Base-by-base conservation (phyloP, 2,888 invertebrate species). In the Idaea straminata region DNA sequence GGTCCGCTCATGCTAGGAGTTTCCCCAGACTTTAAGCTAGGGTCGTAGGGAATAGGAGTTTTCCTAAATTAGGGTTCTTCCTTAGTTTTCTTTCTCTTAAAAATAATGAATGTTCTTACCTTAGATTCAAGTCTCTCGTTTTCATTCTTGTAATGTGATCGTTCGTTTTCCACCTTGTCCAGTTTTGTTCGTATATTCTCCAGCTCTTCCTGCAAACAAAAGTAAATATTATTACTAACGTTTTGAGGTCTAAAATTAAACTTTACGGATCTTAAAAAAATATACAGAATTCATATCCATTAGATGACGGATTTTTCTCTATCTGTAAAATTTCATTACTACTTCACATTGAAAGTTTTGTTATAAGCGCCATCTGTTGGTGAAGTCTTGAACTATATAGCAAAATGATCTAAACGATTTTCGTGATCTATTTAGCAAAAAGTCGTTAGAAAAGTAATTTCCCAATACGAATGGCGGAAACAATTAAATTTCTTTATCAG, bases 61-160 rank as follows among this genome's bases (percentile, higher is more conserved):
- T 4, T 47, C 47, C 47, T 47, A 7, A 47, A 47, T 13, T 2
- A 47, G 13, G 25, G 25, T 25, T 25, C 10, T 10, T 36, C 47
- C 13, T 4, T 7, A 7, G 47, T 47, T 47, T 47, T 47, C 0
- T 13, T 47, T 47, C 10, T 13, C 13, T 10, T 6, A 7, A 47
- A 47, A 10, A 10, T 4, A 16, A 47, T 59, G 57, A 35, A 77
- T 13, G 47, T 25, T 25, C 95, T 94, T 87, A 99, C 98, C 96
- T 98, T 98, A 68, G 96, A 95, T 88, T 99, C 98, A 75, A 98
- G 93, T 89, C 96, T 96, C 81, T 98, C 98, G 81, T 96, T 97
- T 83, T 97, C 96, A 83, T 96, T 96, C 91, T 98, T 98, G 85
- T 97, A 94, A 77, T 96, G 95, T 76, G 95, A 95, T 76, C 98